These are phyloP conservation scores for Onychomys arenicola DNA, from an alignment of 2,797 vertebrate genomes.

Conservation along the genomic window DNA sequence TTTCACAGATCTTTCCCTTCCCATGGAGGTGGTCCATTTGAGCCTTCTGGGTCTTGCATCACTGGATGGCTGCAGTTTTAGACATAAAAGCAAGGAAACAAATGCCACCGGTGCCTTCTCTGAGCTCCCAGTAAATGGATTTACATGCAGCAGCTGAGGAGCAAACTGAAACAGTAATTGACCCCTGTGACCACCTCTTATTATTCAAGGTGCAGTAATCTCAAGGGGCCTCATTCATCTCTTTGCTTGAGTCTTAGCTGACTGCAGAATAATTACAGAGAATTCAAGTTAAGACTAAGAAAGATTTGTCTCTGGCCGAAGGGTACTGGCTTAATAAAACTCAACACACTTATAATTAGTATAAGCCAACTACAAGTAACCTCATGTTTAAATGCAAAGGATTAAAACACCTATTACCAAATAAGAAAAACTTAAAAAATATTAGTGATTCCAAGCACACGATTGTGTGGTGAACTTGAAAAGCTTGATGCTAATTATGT, in stretches of 20 bases:
- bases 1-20: slow-evolving; percentile 48
- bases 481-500: slow-evolving; percentile 88
- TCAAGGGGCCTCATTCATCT: slow-evolving; percentile 84
- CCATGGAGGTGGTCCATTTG: slow-evolving; percentile 56
- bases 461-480: slow-evolving; percentile 84
- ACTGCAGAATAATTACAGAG: slow-evolving; percentile 85
- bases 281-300: slow-evolving; percentile 83
- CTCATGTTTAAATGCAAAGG: slow-evolving; percentile 89
- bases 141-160: slow-evolving; percentile 84
- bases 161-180: slow-evolving; percentile 87
- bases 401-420: slow-evolving; percentile 83
- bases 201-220: slow-evolving; percentile 87
- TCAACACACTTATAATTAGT: slow-evolving; percentile 87
- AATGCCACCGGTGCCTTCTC: slow-evolving; percentile 77
- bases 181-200: slow-evolving; percentile 84
- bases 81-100: slow-evolving; percentile 84
- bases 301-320: slow-evolving; percentile 85
- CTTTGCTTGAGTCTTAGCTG: slow-evolving; percentile 75
- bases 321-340: slow-evolving; percentile 85
- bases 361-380: slow-evolving; percentile 84
- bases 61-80: slow-evolving; percentile 73
- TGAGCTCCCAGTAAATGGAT: slow-evolving; percentile 84
- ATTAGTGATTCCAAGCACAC: slow-evolving; percentile 85
- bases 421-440: slow-evolving; percentile 79
- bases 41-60: slow-evolving; percentile 53